Evolutionary conservation across 23 tunicate genomes (phyloP).

Genomic region (Corella eumyota): DNA sequence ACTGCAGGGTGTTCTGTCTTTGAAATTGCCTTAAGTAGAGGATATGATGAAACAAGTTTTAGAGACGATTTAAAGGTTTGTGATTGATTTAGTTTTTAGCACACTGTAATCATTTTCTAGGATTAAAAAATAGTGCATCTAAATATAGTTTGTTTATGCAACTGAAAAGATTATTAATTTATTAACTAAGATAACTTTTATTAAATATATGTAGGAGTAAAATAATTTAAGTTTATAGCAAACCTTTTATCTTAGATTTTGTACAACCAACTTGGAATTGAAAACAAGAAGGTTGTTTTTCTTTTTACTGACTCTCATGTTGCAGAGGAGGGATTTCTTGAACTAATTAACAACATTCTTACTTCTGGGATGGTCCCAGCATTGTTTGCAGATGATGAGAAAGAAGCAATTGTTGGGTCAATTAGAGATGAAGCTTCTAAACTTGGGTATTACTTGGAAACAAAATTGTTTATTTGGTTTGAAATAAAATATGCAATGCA

Average conservation of each 20-base stretch:
- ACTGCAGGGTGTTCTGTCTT: slow-evolving; percentile 93
- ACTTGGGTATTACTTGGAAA: slow-evolving; percentile 21
- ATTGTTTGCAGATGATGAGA: slow-evolving; percentile 94
- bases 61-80: slow-evolving; percentile 93
- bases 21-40: slow-evolving; percentile 89
- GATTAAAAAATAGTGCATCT: neutral
- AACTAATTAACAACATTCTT: slow-evolving; percentile 97
- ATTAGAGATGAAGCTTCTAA: slow-evolving; percentile 93
- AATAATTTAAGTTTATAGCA: too few species aligned
- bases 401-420: slow-evolving; percentile 90
- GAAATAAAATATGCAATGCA: neutral
- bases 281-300: slow-evolving; percentile 82
- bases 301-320: slow-evolving; percentile 99
- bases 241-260: slow-evolving; percentile 30
- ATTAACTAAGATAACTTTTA: neutral
- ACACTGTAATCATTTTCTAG: neutral
- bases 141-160: neutral
- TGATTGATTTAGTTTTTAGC: neutral
- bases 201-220: neutral
- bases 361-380: slow-evolving; percentile 99
- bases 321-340: slow-evolving; percentile 99
- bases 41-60: slow-evolving; percentile 87
- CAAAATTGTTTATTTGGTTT: neutral
- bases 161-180: neutral
- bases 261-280: slow-evolving; percentile 94